These are phyloP conservation scores for Brenthis ino DNA, from an alignment of 2,888 invertebrate genomes.

Conservation along the genomic window DNA sequence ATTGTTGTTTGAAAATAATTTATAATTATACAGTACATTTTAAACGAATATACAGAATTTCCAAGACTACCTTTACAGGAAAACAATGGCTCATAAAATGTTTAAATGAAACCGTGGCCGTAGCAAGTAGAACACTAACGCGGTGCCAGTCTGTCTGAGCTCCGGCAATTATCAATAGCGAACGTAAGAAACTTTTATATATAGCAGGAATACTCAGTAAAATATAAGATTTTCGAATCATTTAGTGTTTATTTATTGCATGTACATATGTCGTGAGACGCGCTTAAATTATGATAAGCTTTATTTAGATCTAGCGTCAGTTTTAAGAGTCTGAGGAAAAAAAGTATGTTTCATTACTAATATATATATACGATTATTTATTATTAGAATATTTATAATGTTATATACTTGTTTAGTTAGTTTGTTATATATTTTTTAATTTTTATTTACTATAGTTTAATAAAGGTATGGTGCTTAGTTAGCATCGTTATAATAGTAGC, in stretches of 20 bases:
- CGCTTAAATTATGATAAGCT: not conserved
- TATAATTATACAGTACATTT: not conserved
- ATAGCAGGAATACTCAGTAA: slow-evolving; percentile 1
- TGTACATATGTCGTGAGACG: not conserved
- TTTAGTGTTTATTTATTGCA: slow-evolving; percentile 2
- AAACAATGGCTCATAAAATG: slow-evolving; percentile 5
- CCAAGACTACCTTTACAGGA: not conserved
- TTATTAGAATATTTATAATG: not conserved
- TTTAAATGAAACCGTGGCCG: not conserved
- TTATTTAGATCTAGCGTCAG: not conserved
- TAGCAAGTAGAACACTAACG: not conserved
- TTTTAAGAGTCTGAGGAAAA: not conserved
- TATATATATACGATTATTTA: no score
- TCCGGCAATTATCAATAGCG: slow-evolving; percentile 2
- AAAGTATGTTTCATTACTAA: no score
- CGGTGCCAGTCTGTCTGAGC: slow-evolving; percentile 12
- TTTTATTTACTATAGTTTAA: no score
- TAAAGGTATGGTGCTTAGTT: no score
- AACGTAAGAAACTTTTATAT: slow-evolving; percentile 4
- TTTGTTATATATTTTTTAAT: no score
- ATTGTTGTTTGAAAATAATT: no score
- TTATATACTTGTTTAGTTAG: not conserved
- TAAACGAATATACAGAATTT: not conserved
- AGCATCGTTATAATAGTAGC: no score
- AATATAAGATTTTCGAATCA: not conserved